phyloP scores from a whole-genome alignment of 2,888 invertebrate genomes.

The Eledone cirrhosa region DNA sequence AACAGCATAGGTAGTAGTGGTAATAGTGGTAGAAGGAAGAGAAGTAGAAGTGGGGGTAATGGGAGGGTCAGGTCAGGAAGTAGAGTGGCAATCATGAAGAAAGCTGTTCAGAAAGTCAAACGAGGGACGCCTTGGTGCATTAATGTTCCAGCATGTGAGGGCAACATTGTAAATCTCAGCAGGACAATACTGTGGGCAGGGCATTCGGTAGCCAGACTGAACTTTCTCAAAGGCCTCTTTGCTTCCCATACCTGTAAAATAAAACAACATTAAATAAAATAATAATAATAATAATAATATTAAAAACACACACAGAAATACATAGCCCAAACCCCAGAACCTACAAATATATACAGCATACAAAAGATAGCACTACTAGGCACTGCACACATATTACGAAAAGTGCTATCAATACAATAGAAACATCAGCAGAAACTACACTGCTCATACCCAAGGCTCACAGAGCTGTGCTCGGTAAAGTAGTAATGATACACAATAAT shows the following conservation, averaged over 20 bases:
- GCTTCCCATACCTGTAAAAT: conserved; percentile 52
- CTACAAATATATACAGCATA: too few species aligned
- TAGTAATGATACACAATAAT: too few species aligned
- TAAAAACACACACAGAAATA: too few species aligned
- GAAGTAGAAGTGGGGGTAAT: not conserved
- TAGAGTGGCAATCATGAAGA: conserved; percentile 52
- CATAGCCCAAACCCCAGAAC: too few species aligned
- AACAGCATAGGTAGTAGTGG: too few species aligned
- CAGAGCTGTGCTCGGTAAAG: too few species aligned
- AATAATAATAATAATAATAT: too few species aligned
- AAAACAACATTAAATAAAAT: not conserved
- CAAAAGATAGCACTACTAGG: too few species aligned
- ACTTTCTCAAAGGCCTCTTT: conserved; percentile 60
- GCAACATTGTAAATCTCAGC: conserved; percentile 57
- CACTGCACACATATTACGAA: too few species aligned
- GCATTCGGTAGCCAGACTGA: conserved; percentile 57
- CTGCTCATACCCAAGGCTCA: too few species aligned
- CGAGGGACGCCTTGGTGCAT: conserved; percentile 54
- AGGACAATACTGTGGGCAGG: conserved; percentile 54
- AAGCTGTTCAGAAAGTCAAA: conserved; percentile 62
- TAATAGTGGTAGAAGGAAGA: not conserved
- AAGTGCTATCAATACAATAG: too few species aligned
- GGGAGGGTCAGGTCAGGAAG: conserved; percentile 38
- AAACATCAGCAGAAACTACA: too few species aligned
- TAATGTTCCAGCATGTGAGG: conserved; percentile 55